Percentiles rank a stretch among this genome's conserved stretches.
Conservation (phyloP, 2,113 vertebrate genomes). For the Paralichthys olivaceus region DNA sequence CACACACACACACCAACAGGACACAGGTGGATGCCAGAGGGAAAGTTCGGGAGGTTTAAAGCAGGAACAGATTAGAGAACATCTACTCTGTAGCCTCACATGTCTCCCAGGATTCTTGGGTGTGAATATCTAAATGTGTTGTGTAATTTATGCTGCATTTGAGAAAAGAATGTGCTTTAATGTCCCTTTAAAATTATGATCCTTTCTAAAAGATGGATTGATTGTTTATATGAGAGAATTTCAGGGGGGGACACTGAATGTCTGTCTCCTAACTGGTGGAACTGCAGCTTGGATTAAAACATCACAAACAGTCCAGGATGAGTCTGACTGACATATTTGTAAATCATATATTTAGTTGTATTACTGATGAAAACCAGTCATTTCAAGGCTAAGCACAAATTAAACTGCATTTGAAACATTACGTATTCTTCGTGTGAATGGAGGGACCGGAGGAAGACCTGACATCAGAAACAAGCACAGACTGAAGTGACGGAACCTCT, state of each 20-base stretch:
- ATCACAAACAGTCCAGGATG: too few relatives aligned
- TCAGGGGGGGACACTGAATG: too few relatives aligned
- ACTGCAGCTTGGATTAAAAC: too few relatives aligned
- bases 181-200: background rate
- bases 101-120: background rate
- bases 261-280: too few relatives aligned
- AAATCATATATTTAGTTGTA: too few relatives aligned
- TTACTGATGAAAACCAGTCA: too few relatives aligned
- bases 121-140: background rate
- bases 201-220: too few relatives aligned
- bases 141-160: background rate
- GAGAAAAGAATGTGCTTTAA: background rate
- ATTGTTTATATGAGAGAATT: too few relatives aligned
- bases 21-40: slow-evolving; percentile 51
- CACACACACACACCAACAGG: slow-evolving; percentile 41
- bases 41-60: background rate
- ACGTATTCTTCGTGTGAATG: slow-evolving; percentile 11
- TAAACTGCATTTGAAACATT: too few relatives aligned
- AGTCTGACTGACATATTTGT: too few relatives aligned
- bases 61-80: slow-evolving; percentile 16
- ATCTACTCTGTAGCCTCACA: background rate
- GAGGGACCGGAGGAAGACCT: slow-evolving; percentile 11
- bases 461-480: slow-evolving; percentile 23
- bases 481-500: slow-evolving; percentile 30
- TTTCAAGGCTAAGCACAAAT: too few relatives aligned